Evolutionary conservation across 2,888 invertebrate genomes (phyloP), one percentile per base, ranked within the genome.

Genomic region (Holacanthella duospinosa): DNA sequence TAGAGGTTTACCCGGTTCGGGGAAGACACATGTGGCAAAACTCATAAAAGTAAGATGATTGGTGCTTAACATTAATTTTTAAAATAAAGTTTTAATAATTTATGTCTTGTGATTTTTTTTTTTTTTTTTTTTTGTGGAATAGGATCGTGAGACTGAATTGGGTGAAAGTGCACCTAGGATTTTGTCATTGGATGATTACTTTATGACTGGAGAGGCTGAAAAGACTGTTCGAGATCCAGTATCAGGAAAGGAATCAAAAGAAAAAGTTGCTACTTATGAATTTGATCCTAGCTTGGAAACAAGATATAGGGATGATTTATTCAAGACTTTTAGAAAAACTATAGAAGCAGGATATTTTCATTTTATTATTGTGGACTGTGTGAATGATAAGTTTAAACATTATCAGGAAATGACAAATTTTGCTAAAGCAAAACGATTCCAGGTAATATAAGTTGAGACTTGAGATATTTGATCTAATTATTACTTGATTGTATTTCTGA

Each of bases 131-230:
- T n/a, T n/a, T n/a, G n/a, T n/a, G n/a, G n/a, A n/a, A 53, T 71
- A 85, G 84, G 85, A 85, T 66, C 83, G 83, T 73, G 85, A 85
- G 76, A 84, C 89, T 0, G 89, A 90, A 76, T 60, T 66, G 59
- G 88, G 89, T 48, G 93, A 92, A 3, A 86, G 87, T 63, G 87
- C 91, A n/a, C 93, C 90, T 0, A 82, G 95, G 71, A 91, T 96
- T 75, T 82, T 96, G 75, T 93, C 92, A 66, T 83, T 96, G 66
- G 95, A 96, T 77, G 95, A 96, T 79, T 96, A 96, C 78, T 96
- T 94, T 75, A 87, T 94, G 83, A 85, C 88, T 64, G 90, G 91
- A 77, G 91, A 91, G 78, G n/a, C n/a, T n/a, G 91, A 90, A 77
- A 82, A 85, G 70, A 85, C 85, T 74, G 82, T 84, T 59, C 81